Conservation (phyloP, 2,888 invertebrate species). For the Morpho deidamia region DNA sequence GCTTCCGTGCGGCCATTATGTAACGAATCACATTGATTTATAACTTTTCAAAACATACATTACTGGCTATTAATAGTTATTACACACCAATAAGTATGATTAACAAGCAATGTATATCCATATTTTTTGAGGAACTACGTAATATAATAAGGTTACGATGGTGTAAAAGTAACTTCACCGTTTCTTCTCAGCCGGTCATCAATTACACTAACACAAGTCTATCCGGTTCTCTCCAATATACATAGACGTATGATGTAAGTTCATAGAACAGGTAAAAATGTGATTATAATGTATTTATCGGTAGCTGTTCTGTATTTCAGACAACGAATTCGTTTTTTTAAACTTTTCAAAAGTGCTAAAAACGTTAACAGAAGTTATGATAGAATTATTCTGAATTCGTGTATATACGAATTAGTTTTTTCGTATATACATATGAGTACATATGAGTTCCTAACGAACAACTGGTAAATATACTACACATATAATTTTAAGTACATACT, state of each 20-base stretch:
- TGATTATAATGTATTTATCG: slow-evolving; percentile 19
- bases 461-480: no score
- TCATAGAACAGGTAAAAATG: slow-evolving; percentile 17
- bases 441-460: no score
- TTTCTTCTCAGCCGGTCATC: slow-evolving; percentile 39
- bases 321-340: no score
- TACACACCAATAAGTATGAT: neutral
- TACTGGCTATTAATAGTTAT: neutral
- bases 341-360: no score
- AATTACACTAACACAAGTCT: slow-evolving; percentile 44
- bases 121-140: no score
- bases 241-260: slow-evolving; percentile 12
- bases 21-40: neutral
- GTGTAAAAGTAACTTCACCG: slow-evolving; percentile 10
- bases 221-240: slow-evolving; percentile 20
- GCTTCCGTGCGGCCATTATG: slow-evolving; percentile 23
- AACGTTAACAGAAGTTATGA: no score
- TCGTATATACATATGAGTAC: no score
- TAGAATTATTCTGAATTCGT: no score
- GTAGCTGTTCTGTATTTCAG: no score
- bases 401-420: no score
- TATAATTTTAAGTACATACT: no score
- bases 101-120: neutral
- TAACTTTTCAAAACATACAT: slow-evolving; percentile 1
- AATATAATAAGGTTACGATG: neutral